Evolutionary conservation across 1,140 invertebrate genomes (phyloP), one percentile per base, ranked within the genome.

Genomic region (Bicyclus anynana): DNA sequence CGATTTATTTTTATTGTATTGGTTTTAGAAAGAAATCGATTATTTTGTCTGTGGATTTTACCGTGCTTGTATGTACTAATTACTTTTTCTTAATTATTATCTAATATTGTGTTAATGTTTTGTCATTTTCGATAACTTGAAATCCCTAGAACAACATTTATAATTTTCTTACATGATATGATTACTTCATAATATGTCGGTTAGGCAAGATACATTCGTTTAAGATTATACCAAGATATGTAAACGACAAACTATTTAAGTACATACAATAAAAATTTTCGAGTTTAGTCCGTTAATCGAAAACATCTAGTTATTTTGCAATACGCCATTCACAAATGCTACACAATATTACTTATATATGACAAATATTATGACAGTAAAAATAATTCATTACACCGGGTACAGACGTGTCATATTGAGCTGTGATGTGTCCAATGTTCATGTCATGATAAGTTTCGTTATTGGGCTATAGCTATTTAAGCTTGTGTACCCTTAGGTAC

Each of bases 361-460:
- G 29, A n/a, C n/a, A n/a, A 33, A 33, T 33, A 12, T 1, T 77
- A 76, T 69, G 72, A 73, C 80, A 69, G 79, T 68, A 80, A 80
- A 82, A 84, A 77, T 75, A 81, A 83, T 70, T 65, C 74, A 78
- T 23, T 23, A 23, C 23, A 7, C 23, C 23, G 23, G 23, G n/a
- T n/a, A n/a, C n/a, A n/a, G n/a, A n/a, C n/a, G n/a, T 23, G 2
- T 23, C 23, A 23, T 7, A 23, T 23, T 23, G 7, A 7, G 23
- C 23, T 23, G 23, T 23, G 3, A 7, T 23, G 7, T n/a, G n/a
- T n/a, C n/a, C n/a, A n/a, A n/a, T n/a, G n/a, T n/a, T n/a, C n/a
- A n/a, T n/a, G n/a, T n/a, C n/a, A n/a, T n/a, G n/a, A n/a, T n/a
- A n/a, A n/a, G n/a, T n/a, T n/a, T n/a, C n/a, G n/a, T n/a, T n/a